A percentile compares a stretch with the other conserved stretches of the same genome.
phyloP scores from a whole-genome alignment of 2,113 vertebrate species.

The Oreochromis niloticus region DNA sequence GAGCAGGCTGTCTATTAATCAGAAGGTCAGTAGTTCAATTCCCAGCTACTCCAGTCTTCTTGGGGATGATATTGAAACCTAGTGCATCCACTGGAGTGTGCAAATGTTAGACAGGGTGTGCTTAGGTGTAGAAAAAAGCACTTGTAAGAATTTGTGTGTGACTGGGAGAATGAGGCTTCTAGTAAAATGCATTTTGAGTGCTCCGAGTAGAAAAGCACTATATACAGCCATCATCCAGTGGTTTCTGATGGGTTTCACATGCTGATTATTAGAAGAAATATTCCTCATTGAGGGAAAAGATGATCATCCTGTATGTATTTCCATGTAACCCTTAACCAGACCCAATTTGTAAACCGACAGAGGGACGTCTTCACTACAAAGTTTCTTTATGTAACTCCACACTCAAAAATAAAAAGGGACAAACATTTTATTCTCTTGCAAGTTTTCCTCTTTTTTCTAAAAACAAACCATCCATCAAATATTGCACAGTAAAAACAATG shows the following conservation, averaged over 20 bases:
- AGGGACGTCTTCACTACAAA: not conserved
- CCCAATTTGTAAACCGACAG: not conserved
- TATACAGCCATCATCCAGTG: not conserved
- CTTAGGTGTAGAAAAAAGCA: not conserved
- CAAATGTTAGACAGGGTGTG: not conserved
- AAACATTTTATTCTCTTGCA: not conserved
- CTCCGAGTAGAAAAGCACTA: not conserved
- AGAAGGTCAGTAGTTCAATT: not conserved
- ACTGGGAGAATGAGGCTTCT: not conserved
- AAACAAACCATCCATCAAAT: constrained; percentile 34
- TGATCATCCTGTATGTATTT: not conserved
- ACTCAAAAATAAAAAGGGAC: not conserved
- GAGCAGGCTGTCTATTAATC: not conserved
- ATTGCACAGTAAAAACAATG: constrained; percentile 61
- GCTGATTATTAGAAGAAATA: not conserved
- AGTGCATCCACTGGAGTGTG: not conserved
- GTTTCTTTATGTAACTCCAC: not conserved
- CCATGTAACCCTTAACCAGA: not conserved
- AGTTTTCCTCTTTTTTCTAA: not conserved
- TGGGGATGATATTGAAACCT: not conserved
- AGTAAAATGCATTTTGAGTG: not conserved
- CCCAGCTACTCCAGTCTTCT: not conserved
- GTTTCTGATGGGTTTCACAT: not conserved
- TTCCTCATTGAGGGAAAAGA: not conserved
- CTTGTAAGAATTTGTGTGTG: not conserved